Evolutionary conservation across 2,888 invertebrate species (phyloP).

Genomic region (Rutpela maculata): DNA sequence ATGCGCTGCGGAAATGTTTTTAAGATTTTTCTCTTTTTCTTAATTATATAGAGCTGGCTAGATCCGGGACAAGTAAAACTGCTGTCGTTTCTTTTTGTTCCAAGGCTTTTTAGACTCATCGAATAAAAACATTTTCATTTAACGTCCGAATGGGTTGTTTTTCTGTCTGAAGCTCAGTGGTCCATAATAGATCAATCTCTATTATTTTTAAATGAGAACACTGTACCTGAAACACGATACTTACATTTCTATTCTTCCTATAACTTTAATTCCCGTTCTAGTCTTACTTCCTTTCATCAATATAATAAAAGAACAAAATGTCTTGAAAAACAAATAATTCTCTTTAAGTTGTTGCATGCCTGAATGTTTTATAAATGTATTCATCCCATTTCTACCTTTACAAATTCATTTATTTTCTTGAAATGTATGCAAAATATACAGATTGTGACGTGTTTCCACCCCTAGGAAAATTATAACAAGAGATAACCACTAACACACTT

Average conservation of each 20-base stretch:
- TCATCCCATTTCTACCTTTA: no score
- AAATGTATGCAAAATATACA: no score
- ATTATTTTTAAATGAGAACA: slow-evolving; percentile 1
- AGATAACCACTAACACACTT: no score
- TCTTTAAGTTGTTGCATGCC: not conserved
- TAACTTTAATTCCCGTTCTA: not conserved
- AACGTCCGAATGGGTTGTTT: slow-evolving; percentile 11
- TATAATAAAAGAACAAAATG: not conserved
- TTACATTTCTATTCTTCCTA: not conserved
- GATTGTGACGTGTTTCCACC: no score
- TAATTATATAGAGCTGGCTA: not conserved
- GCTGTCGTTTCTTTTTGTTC: not conserved
- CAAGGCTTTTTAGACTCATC: slow-evolving; percentile 8
- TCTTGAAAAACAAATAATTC: not conserved
- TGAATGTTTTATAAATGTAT: not conserved
- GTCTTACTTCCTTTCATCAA: not conserved
- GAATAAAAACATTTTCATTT: slow-evolving; percentile 21
- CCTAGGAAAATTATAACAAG: no score
- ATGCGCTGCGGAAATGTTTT: not conserved
- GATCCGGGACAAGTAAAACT: not conserved
- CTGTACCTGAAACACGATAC: not conserved
- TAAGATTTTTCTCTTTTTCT: not conserved
- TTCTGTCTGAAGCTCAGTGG: not conserved
- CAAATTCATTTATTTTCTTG: no score
- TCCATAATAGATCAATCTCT: not conserved